These are phyloP conservation scores for Probaryconus sp. DNA, from an alignment of 1,140 invertebrate genomes.

Conservation along the genomic window DNA sequence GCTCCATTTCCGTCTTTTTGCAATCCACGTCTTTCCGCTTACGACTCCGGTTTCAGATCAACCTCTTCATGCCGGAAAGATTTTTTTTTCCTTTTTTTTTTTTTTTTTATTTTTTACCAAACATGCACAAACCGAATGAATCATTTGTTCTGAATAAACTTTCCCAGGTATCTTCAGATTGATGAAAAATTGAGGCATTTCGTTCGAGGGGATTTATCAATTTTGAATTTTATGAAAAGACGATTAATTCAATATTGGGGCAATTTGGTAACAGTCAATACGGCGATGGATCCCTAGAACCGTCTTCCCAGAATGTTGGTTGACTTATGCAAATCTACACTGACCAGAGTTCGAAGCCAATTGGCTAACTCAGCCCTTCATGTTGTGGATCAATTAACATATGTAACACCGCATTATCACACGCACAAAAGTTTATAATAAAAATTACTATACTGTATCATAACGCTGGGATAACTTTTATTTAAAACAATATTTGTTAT, in stretches of 20 bases:
- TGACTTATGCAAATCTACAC: conserved; percentile 51
- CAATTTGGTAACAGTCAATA: too few relatives aligned
- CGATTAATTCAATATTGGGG: too few relatives aligned
- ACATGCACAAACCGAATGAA: conserved; percentile 19
- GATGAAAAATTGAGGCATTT: too few relatives aligned
- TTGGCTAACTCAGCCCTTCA: conserved; percentile 32
- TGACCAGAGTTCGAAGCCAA: conserved; percentile 23
- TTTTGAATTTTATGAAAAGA: too few relatives aligned
- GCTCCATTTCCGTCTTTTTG: conserved; percentile 22
- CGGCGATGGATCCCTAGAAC: conserved; percentile 29
- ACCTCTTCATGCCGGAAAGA: conserved; percentile 11
- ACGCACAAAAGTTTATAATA: too few relatives aligned
- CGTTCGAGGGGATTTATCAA: too few relatives aligned
- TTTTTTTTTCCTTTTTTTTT: conserved; percentile 12
- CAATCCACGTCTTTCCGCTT: conserved; percentile 38
- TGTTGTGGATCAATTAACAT: conserved; percentile 47
- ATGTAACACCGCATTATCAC: conserved; percentile 35
- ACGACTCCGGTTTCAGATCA: conserved; percentile 22
- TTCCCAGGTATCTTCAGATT: too few relatives aligned
- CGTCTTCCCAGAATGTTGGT: conserved; percentile 18
- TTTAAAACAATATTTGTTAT: too few relatives aligned
- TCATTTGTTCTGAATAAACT: conserved; percentile 46
- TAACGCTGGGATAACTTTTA: too few relatives aligned
- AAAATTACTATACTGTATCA: too few relatives aligned
- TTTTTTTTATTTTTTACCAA: too few relatives aligned